Conservation (phyloP, 64 coral and sea anemone species). For the Montipora capricornis region DNA sequence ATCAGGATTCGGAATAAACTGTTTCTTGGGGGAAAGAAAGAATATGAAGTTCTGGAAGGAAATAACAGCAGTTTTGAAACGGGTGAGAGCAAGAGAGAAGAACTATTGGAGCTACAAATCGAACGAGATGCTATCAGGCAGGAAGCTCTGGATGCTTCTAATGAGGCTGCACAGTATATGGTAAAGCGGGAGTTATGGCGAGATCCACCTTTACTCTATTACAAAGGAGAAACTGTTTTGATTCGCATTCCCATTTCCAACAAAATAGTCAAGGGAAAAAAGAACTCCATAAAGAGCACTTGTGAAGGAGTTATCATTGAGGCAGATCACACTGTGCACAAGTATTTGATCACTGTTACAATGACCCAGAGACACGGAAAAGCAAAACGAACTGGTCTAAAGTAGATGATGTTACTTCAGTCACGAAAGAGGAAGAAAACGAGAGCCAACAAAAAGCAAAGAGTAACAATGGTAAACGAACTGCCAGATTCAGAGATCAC, state of each 20-base stretch:
- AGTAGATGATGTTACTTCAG: too few relatives aligned
- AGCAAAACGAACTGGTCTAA: too few relatives aligned
- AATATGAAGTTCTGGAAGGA: not conserved
- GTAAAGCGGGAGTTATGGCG: not conserved
- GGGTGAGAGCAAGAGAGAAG: not conserved
- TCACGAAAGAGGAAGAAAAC: too few relatives aligned
- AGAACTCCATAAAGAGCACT: not conserved
- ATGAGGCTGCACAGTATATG: not conserved
- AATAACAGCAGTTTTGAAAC: not conserved
- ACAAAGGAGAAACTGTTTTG: not conserved
- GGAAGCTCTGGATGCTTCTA: not conserved
- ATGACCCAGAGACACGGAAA: too few relatives aligned
- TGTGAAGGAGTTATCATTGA: not conserved
- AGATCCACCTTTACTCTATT: not conserved
- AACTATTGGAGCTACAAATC: not conserved
- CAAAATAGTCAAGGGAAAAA: not conserved
- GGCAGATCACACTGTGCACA: not conserved
- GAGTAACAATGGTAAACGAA: too few relatives aligned
- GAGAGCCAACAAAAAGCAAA: too few relatives aligned
- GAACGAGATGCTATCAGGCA: not conserved
- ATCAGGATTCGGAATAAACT: not conserved
- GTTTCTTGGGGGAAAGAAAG: not conserved
- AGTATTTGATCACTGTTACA: not conserved
- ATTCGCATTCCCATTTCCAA: not conserved
- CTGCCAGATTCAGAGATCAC: too few relatives aligned